phyloP scores from a whole-genome alignment of 2,888 invertebrate species.

The Drosophila aldrichi region DNA sequence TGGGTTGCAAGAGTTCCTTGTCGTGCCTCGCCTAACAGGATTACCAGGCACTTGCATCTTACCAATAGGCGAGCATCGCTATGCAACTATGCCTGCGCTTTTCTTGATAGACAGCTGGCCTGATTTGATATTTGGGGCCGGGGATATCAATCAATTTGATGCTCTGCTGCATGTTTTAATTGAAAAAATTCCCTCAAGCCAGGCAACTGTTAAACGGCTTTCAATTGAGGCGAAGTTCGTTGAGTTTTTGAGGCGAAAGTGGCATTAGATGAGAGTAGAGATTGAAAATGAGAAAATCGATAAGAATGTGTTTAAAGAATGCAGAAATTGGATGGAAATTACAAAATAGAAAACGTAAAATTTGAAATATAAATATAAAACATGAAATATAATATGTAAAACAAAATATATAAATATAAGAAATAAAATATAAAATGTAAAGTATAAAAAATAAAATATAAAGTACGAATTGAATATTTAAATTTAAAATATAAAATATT shows the following conservation, averaged over 20 bases:
- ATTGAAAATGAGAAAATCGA: background rate
- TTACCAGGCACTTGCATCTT: slow-evolving; percentile 49
- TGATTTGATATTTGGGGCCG: slow-evolving; percentile 18
- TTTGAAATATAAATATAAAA: background rate
- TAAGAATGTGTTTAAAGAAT: background rate
- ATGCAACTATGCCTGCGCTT: slow-evolving; percentile 24
- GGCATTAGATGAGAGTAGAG: too few relatives aligned
- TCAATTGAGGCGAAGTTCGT: background rate
- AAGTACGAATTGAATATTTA: too few relatives aligned
- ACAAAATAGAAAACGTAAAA: background rate
- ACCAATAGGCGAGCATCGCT: background rate
- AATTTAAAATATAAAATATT: too few relatives aligned
- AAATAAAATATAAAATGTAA: too few relatives aligned
- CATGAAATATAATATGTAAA: background rate
- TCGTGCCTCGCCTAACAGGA: slow-evolving; percentile 39
- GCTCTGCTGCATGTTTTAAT: slow-evolving; percentile 64
- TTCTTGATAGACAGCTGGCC: slow-evolving; percentile 42
- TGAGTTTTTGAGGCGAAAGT: background rate
- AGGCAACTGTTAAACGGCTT: slow-evolving; percentile 1
- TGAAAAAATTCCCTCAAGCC: slow-evolving; percentile 43
- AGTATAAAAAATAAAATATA: too few relatives aligned
- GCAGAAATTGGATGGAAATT: background rate
- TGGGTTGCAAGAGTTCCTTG: slow-evolving; percentile 24
- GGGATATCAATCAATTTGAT: slow-evolving; percentile 68
- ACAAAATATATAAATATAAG: background rate